These are phyloP conservation scores for Salminus brasiliensis DNA, from an alignment of 2,113 vertebrate species.

Conservation along the genomic window DNA sequence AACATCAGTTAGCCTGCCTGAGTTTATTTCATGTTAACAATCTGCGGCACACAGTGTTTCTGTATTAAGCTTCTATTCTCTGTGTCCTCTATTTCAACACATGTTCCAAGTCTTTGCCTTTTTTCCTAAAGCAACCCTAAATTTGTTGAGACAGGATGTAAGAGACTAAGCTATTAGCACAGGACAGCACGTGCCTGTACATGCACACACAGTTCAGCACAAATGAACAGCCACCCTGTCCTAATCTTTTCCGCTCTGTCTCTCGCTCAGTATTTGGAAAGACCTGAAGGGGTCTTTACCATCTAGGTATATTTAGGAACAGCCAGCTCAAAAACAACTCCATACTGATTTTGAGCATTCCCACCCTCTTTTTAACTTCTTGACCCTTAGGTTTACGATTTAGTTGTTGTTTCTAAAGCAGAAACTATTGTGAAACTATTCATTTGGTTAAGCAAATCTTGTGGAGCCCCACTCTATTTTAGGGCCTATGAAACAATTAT, in stretches of 20 bases:
- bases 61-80: neutral
- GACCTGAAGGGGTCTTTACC: neutral
- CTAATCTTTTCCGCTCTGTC: neutral
- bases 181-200: neutral
- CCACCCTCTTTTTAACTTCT: neutral
- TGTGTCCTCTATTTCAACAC: neutral
- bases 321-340: neutral
- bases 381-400: too few species aligned
- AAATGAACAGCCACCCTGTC: neutral
- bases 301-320: neutral
- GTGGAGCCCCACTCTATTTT: too few species aligned
- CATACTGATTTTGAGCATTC: neutral
- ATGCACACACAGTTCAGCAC: neutral
- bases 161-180: neutral
- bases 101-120: constrained; percentile 1
- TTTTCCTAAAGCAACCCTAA: constrained; percentile 11
- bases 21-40: constrained; percentile 2
- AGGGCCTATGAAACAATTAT: too few species aligned
- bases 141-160: neutral
- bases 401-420: too few species aligned
- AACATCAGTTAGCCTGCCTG: constrained; percentile 4
- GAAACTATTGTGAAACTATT: too few species aligned
- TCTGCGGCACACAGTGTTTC: constrained; percentile 11
- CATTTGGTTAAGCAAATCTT: too few species aligned
- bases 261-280: neutral